Base-by-base conservation (phyloP, 2,888 invertebrate species). In the Pachymerium ferrugineum region DNA sequence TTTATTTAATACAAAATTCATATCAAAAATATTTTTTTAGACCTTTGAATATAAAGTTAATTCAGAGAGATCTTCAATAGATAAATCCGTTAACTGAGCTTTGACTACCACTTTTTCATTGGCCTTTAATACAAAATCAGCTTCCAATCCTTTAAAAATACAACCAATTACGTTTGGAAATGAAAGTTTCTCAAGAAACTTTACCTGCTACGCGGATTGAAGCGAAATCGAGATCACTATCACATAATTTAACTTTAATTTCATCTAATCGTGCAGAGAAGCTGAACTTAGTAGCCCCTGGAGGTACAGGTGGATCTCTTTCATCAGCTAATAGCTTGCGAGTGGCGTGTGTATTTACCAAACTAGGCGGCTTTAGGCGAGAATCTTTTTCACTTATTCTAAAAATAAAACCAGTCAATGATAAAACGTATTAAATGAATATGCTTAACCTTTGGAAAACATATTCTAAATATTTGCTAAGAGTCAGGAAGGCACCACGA, bases 21-120 rank as follows among this genome's bases (percentile, higher is more conserved):
- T 54, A 14, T 10, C 10, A 16, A 54, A n/a, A n/a, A n/a, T n/a
- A n/a, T n/a, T n/a, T n/a, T n/a, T 33, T 33, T 33, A 76, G 80
- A 89, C 90, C 85, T 90, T 90, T 0, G 89, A 87, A 80, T 92
- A 92, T 12, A 92, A 83, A 0, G 91, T 91, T 69, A 89, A 86
- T 73, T 90, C 89, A 3, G 89, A 87, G 30, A 90, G 81, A 81
- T 92, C 91, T 77, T 92, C 90, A 1, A 92, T 84, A 5, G 87
- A 86, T 54, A 92, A 80, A 4, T 88, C 88, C 74, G 88, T 87
- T 31, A 92, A 84, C 79, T 88, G 89, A 22, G 88, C 85, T 75
- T 90, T 86, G 78, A 92, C 86, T 33, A 90, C 89, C 84, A 90
- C 89, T 78, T 90, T 85, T 80, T 91, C 91, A 78, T 90, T 90